Base-by-base conservation (phyloP, 2,888 invertebrate genomes). In the Lordiphosa andalusiaca region DNA sequence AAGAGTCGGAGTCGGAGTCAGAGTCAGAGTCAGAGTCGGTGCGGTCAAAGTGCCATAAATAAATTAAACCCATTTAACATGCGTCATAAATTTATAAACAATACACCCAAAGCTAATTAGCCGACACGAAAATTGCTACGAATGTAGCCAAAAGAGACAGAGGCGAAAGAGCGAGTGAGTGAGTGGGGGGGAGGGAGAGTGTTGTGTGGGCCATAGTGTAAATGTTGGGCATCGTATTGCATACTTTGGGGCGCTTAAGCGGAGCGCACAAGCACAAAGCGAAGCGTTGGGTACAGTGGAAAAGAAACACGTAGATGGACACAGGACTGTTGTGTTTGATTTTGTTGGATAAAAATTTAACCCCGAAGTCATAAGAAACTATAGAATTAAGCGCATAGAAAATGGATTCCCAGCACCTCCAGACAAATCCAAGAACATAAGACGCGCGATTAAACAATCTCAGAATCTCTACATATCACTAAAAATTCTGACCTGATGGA, bases 61-160 rank as follows among this genome's bases (percentile, higher is more conserved):
- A 80, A 80, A 80, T 80, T 80, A 85, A 85, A 80, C 80, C 84
- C 80, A 85, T 80, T 80, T 80, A 85, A 85, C 84, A 85, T 83
- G 84, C 84, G 52, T 84, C 85, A 80, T 85, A 80, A 85, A 80
- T 80, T 85, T 80, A 85, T 83, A 80, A 85, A 80, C 84, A 80
- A 73, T 85, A 83, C 73, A 81, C 85, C 85, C 85, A 69, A 83
- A 80, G 84, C 80, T 85, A 85, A 80, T 80, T 80, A 80, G 85
- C 71, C 76, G 71, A 80, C 81, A 75, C 73, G 84, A 84, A 80
- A 80, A 77, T 73, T 64, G 77, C 74, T 73, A 73, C 65, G 74
- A 77, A 62, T 71, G 64, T 55, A 52, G 63, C 56, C 53, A 60
- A 60, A 60, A 69, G 37, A 13, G 33, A 35, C 9, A 41, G 41